Conservation (phyloP, 2,113 vertebrate species). For the Mola mola region DNA sequence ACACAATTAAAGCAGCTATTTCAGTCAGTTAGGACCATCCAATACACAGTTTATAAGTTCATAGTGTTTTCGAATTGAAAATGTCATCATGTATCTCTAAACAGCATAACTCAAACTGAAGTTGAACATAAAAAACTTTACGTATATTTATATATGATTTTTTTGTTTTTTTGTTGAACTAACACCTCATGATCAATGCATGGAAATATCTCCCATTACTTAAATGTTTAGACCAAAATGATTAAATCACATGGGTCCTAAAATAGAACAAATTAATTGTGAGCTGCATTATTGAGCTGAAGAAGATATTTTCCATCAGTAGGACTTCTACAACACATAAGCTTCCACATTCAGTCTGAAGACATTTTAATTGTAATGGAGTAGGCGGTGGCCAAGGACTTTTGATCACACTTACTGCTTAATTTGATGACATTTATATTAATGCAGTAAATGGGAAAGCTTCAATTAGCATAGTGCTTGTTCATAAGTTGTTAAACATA, state of each 20-base stretch:
- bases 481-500: conserved; percentile 61
- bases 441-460: conserved; percentile 43
- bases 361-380: conserved; percentile 26
- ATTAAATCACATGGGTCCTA: background rate
- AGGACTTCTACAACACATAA: background rate
- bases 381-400: conserved; percentile 17
- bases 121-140: no score
- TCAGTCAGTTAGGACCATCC: no score
- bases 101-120: no score
- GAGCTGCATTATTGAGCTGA: background rate
- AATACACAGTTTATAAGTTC: no score
- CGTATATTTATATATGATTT: no score
- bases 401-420: conserved; percentile 37
- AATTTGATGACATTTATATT: conserved; percentile 56
- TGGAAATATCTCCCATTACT: no score
- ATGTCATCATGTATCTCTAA: no score
- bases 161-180: no score
- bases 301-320: background rate
- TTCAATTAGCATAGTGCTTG: conserved; percentile 60
- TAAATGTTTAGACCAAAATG: background rate
- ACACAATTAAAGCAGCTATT: no score
- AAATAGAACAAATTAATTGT: background rate
- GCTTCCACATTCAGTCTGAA: background rate
- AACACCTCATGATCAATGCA: no score
- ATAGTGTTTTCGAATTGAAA: no score